Percentiles rank a stretch among this genome's conserved stretches.
phyloP scores from a whole-genome alignment of 1,140 invertebrate genomes.

The Formica exsecta region DNA sequence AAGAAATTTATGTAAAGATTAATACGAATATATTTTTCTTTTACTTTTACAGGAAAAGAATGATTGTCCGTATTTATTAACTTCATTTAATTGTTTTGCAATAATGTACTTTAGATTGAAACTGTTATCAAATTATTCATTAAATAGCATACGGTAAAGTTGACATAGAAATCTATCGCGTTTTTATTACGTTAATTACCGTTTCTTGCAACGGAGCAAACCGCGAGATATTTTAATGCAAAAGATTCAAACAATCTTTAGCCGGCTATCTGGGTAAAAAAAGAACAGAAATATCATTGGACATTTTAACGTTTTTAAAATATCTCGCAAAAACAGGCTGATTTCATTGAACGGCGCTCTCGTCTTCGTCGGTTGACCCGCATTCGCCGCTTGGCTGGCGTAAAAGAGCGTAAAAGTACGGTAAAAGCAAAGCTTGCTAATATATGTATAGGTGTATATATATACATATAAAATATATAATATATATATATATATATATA shows the following conservation, averaged over 20 bases:
- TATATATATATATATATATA: too few species aligned
- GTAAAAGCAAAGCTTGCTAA: too few species aligned
- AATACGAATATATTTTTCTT: not conserved
- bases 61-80: not conserved
- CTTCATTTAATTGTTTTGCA: not conserved
- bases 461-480: too few species aligned
- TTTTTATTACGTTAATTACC: conserved; percentile 3
- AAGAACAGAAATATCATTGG: not conserved
- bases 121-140: not conserved
- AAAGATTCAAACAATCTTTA: not conserved
- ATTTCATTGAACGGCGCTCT: not conserved
- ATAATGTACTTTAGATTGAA: not conserved
- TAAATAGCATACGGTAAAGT: not conserved
- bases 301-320: conserved; percentile 4
- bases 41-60: not conserved
- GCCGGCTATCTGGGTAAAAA: not conserved
- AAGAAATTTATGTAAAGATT: not conserved
- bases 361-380: too few species aligned
- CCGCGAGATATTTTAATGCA: not conserved
- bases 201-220: not conserved
- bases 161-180: not conserved
- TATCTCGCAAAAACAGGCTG: not conserved
- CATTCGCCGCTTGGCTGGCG: too few species aligned
- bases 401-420: too few species aligned
- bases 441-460: too few species aligned